A percentile compares a stretch with the other conserved stretches of the same genome.
These are phyloP conservation scores for Sminthurinus aureus DNA, from an alignment of 2,888 invertebrate species.

Conservation along the genomic window DNA sequence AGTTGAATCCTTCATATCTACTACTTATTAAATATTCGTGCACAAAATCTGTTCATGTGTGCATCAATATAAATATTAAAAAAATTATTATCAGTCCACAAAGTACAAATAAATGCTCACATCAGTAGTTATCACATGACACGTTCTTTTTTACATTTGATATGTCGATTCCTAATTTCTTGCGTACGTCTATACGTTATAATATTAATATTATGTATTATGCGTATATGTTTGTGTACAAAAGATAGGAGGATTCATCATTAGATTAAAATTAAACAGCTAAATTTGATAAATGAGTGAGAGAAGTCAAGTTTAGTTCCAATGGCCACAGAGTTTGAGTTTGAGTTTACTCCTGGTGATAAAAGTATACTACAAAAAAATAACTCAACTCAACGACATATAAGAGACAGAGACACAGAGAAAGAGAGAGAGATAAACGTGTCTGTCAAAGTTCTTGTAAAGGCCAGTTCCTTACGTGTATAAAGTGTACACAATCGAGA, in stretches of 20 bases:
- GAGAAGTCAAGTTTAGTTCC: background rate
- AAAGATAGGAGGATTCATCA: slow-evolving; percentile 11
- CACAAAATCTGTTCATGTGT: no score
- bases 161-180: no score
- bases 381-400: slow-evolving; percentile 24
- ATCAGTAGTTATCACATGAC: no score
- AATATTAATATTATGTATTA: background rate
- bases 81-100: no score
- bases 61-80: no score
- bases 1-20: no score
- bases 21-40: no score
- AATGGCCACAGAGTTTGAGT: no score
- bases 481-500: background rate
- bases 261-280: slow-evolving; percentile 42
- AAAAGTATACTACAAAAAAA: slow-evolving; percentile 17
- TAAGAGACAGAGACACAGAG: no score
- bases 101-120: no score
- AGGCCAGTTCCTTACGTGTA: slow-evolving; percentile 5
- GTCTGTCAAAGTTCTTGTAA: slow-evolving; percentile 14
- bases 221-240: background rate
- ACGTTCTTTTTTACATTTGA: no score
- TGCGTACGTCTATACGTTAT: no score
- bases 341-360: background rate
- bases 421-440: background rate
- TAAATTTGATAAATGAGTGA: slow-evolving; percentile 31